phyloP scores from a whole-genome alignment of 2,113 vertebrate species.

The Nipponia nippon region DNA sequence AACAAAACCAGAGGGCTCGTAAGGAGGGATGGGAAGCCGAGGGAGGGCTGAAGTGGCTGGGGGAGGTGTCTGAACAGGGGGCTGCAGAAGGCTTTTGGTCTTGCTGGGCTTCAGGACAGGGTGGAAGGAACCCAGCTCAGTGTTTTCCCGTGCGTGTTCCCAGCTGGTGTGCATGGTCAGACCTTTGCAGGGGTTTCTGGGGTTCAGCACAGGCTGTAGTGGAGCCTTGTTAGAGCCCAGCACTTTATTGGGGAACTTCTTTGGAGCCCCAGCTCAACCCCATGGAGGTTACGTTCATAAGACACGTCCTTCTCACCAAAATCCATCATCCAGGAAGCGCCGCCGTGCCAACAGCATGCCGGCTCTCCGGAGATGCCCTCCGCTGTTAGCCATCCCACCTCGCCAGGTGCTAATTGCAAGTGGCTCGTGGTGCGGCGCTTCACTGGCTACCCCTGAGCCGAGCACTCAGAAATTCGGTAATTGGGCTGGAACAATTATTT shows the following conservation, averaged over 20 bases:
- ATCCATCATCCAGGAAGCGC: accelerated
- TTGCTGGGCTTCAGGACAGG: not conserved
- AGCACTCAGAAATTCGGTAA: slow-evolving; percentile 7
- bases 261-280: not conserved
- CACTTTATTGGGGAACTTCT: not conserved
- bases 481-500: slow-evolving; percentile 61
- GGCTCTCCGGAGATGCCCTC: accelerated
- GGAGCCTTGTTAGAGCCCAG: not conserved
- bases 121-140: not conserved
- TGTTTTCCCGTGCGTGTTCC: not conserved
- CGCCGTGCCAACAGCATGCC: accelerated
- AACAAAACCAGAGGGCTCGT: not conserved
- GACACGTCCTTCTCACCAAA: accelerated
- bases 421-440: not conserved
- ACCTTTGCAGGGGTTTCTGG: not conserved
- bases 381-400: not conserved
- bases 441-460: not conserved
- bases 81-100: not conserved
- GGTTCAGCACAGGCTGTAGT: not conserved
- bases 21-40: not conserved
- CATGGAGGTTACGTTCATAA: accelerated
- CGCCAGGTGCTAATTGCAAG: not conserved
- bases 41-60: not conserved
- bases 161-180: accelerated
- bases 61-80: not conserved